phyloP scores from a whole-genome alignment of 2,113 vertebrate species.

The Crotophaga sulcirostris region DNA sequence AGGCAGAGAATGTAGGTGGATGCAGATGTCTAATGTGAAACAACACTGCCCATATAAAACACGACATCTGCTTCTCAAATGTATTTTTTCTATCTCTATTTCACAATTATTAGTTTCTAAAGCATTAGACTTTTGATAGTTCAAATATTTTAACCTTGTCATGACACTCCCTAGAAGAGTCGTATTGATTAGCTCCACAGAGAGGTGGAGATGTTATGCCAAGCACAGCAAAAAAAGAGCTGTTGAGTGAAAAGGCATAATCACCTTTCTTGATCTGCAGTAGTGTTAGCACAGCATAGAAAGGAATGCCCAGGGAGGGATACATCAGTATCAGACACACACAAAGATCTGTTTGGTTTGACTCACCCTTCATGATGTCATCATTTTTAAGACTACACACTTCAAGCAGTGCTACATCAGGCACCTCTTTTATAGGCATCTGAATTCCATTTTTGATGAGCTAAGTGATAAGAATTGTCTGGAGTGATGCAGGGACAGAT shows the following conservation, averaged over 20 bases:
- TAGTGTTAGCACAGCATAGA: neutral
- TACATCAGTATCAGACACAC: neutral
- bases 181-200: rapidly evolving
- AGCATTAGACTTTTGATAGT: neutral
- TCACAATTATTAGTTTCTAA: neutral
- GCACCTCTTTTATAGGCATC: neutral
- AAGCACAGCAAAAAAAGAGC: neutral
- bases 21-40: neutral
- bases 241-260: neutral
- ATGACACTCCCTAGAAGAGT: neutral
- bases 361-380: neutral
- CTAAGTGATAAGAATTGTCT: neutral
- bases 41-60: neutral
- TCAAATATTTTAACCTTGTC: neutral
- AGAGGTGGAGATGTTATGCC: rapidly evolving
- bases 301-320: neutral
- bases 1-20: neutral
- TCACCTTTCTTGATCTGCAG: neutral
- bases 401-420: neutral
- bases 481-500: neutral
- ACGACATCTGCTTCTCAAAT: neutral
- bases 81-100: neutral
- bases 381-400: neutral
- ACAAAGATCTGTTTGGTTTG: neutral
- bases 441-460: neutral